Percentiles rank a stretch among this genome's conserved stretches.
phyloP scores from a whole-genome alignment of 2,113 vertebrate species.

The Scomber colias region DNA sequence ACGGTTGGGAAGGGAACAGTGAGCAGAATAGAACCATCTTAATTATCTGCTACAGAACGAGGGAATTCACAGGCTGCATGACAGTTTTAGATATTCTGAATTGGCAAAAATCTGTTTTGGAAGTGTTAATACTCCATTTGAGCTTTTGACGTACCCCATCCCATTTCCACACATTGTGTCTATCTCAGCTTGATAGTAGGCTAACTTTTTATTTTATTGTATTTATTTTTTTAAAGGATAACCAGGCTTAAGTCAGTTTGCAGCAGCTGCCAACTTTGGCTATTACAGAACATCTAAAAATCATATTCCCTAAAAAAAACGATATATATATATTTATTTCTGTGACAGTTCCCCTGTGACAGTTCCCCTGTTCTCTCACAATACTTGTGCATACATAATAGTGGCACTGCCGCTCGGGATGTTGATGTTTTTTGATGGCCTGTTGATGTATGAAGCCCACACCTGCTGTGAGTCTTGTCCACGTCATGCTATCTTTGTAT shows the following conservation, averaged over 20 bases:
- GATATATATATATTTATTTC: no score
- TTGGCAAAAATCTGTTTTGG: not conserved
- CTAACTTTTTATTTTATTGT: no score
- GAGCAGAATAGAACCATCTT: conserved; percentile 51
- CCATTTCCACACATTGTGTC: not conserved
- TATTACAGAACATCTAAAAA: not conserved
- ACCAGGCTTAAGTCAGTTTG: not conserved
- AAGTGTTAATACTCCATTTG: not conserved
- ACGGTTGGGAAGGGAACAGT: conserved; percentile 35
- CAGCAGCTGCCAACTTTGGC: not conserved
- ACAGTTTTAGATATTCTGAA: conserved; percentile 16
- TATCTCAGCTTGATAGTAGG: not conserved
- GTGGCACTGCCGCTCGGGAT: not conserved
- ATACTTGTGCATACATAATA: not conserved
- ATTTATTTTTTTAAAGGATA: conserved; percentile 2
- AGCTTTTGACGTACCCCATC: not conserved
- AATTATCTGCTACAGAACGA: conserved; percentile 34
- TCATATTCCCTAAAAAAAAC: no score
- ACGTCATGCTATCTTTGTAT: conserved; percentile 5
- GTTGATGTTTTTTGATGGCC: conserved; percentile 24
- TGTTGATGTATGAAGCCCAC: conserved; percentile 36
- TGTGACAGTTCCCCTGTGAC: not conserved
- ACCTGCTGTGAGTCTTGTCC: conserved; percentile 14
- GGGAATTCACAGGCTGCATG: not conserved
- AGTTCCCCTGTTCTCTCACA: no score